Conservation (phyloP, 2,113 vertebrate genomes). For the Plecotus auritus region DNA sequence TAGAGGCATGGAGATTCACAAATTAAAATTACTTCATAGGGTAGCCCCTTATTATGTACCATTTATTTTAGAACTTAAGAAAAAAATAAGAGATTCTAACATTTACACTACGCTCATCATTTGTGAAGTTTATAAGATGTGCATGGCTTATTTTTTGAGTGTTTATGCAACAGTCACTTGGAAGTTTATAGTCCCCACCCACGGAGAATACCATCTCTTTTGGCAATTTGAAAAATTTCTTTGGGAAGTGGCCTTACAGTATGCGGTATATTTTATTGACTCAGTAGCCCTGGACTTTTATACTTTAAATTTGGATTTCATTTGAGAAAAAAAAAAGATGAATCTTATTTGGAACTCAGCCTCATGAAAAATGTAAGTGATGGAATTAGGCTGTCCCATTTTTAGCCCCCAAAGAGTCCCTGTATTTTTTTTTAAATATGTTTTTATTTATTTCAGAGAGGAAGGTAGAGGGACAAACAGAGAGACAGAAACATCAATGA, state of each 20-base stretch:
- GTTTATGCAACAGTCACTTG: neutral
- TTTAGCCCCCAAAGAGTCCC: conserved; percentile 35
- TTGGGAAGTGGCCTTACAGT: neutral
- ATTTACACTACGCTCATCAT: neutral
- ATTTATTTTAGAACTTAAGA: neutral
- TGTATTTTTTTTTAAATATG: no score
- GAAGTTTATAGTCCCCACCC: neutral
- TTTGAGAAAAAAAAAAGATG: conserved; percentile 23
- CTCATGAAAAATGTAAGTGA: conserved; percentile 57
- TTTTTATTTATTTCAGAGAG: no score
- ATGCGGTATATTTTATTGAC: neutral
- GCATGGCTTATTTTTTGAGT: neutral
- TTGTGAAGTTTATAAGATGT: neutral
- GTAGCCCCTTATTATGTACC: neutral
- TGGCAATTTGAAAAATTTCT: neutral
- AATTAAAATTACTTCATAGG: neutral
- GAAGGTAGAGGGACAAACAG: no score
- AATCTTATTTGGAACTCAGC: conserved; percentile 25
- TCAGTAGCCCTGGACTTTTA: neutral
- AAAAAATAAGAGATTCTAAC: neutral
- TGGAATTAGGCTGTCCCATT: neutral
- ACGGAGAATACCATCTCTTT: neutral
- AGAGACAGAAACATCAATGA: no score
- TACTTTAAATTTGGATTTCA: conserved; percentile 42
- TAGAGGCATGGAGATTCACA: neutral